These are phyloP conservation scores for Aphrocallistes beatrix DNA, from an alignment of 37 sponge, comb jelly and placozoan genomes.

Conservation along the genomic window DNA sequence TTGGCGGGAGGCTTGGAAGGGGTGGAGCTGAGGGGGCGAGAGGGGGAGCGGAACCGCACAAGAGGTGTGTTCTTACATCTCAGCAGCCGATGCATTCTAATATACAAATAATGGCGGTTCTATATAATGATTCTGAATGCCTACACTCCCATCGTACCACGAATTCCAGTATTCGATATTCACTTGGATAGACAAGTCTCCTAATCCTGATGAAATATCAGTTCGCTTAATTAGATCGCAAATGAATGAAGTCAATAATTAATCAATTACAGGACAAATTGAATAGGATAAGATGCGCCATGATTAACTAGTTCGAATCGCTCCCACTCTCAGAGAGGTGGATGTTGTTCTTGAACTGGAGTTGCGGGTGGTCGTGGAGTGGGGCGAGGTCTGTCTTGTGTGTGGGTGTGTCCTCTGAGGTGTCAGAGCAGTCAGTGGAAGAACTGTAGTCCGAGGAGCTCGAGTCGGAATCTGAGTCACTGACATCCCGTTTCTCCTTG, in stretches of 20 bases:
- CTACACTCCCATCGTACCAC: no score
- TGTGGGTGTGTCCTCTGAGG: neutral
- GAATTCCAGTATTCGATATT: no score
- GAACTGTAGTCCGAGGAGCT: neutral
- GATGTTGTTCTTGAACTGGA: neutral
- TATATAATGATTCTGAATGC: no score
- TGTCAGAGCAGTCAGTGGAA: neutral
- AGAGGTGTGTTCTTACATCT: neutral
- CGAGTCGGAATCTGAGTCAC: neutral
- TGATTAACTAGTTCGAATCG: neutral
- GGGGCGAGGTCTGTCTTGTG: neutral
- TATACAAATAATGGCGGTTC: no score
- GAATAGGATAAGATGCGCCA: no score
- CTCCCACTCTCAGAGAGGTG: neutral
- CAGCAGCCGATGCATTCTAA: slow-evolving; percentile 6
- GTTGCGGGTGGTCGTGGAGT: neutral
- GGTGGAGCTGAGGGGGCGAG: neutral
- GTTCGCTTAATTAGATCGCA: no score
- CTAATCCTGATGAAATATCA: no score
- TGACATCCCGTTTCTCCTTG: neutral
- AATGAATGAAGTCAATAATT: no score
- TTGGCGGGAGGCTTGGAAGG: neutral
- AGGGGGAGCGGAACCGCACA: neutral
- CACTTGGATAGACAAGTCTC: no score
- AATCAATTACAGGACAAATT: no score